Evolutionary conservation across 2,888 invertebrate genomes (phyloP).

Genomic region (Drosophila quinaria): DNA sequence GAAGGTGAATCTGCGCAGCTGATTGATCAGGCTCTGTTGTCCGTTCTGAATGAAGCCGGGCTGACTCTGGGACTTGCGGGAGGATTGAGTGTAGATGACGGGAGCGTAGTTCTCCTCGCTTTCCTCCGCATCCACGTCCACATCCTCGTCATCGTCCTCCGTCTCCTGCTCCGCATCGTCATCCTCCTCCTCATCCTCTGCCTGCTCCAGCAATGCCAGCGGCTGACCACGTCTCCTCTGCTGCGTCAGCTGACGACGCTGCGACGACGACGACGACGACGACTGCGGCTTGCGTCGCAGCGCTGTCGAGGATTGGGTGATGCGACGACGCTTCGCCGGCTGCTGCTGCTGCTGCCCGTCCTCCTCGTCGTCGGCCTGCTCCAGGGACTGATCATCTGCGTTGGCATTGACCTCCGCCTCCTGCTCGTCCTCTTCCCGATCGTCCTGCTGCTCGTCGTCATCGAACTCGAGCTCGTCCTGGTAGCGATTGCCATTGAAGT

Average conservation of each 20-base stretch:
- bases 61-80: constrained; percentile 50
- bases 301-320: constrained; percentile 19
- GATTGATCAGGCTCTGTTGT: constrained; percentile 77
- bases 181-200: constrained; percentile 46
- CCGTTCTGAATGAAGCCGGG: constrained; percentile 73
- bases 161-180: constrained; percentile 47
- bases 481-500: constrained; percentile 52
- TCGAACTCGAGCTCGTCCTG: constrained; percentile 65
- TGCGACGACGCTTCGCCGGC: constrained; percentile 45
- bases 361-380: constrained; percentile 50
- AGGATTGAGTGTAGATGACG: constrained; percentile 38
- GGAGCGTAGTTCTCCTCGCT: constrained; percentile 45
- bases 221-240: constrained; percentile 47
- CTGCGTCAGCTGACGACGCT: constrained; percentile 31
- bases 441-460: constrained; percentile 52
- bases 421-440: constrained; percentile 46
- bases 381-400: constrained; percentile 48
- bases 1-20: constrained; percentile 75
- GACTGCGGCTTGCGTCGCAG: constrained; percentile 24
- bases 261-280: constrained; percentile 17
- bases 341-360: constrained; percentile 52
- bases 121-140: neutral
- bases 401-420: constrained; percentile 49
- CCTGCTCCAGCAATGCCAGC: constrained; percentile 48
- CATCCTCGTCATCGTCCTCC: constrained; percentile 37